Conservation (phyloP, 1,140 invertebrate genomes). For the Hesperophylax magnus region DNA sequence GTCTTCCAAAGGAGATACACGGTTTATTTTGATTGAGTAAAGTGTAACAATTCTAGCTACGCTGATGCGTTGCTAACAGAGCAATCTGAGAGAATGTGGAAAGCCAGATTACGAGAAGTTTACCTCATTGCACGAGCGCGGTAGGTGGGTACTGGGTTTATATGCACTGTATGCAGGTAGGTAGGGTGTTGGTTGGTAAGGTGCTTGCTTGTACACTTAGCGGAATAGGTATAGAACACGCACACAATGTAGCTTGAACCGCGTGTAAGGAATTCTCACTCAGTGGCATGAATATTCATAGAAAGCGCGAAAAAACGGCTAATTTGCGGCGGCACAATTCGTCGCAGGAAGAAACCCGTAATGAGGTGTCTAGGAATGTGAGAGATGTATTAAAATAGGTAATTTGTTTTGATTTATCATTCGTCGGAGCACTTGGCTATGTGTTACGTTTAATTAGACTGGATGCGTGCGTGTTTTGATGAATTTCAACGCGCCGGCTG, state of each 20-base stretch:
- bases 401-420: slow-evolving; percentile 56
- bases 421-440: slow-evolving; percentile 11
- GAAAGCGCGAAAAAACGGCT: slow-evolving; percentile 36
- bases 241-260: background rate
- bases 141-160: too few species aligned
- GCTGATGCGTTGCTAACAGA: too few species aligned
- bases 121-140: too few species aligned
- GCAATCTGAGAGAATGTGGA: too few species aligned
- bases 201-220: background rate
- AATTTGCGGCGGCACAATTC: slow-evolving; percentile 37
- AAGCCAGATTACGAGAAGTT: too few species aligned
- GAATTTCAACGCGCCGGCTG: slow-evolving; percentile 48
- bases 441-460: slow-evolving; percentile 50
- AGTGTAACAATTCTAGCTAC: too few species aligned
- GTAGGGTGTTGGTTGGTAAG: too few species aligned
- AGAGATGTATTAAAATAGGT: slow-evolving; percentile 45
- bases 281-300: slow-evolving; percentile 40
- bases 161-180: too few species aligned
- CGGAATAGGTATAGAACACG: background rate
- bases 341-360: slow-evolving; percentile 38
- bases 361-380: slow-evolving; percentile 50
- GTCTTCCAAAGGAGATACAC: background rate
- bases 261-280: background rate
- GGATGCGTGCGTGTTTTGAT: slow-evolving; percentile 53
- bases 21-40: too few species aligned